phyloP scores from a whole-genome alignment of 2,113 vertebrate genomes.

The Herpailurus yagouaroundi region DNA sequence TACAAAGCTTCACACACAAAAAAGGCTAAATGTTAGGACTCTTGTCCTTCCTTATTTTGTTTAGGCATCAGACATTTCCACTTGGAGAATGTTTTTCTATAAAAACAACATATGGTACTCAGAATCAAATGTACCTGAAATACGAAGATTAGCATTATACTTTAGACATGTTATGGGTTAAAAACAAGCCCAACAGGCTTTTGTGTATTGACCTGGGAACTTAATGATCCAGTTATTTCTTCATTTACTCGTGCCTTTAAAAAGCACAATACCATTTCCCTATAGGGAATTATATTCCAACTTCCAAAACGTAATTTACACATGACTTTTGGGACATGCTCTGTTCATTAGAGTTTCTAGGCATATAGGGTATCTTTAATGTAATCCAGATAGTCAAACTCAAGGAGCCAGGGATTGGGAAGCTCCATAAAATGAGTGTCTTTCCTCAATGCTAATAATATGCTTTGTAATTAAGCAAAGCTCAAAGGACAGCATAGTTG shows the following conservation, averaged over 20 bases:
- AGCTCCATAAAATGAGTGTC: not conserved
- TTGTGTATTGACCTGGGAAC: conserved; percentile 15
- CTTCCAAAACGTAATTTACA: conserved; percentile 39
- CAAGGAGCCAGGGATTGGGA: not conserved
- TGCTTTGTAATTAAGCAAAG: not conserved
- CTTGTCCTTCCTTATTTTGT: not conserved
- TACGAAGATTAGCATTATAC: not conserved
- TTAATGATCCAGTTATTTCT: conserved; percentile 55
- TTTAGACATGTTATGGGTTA: not conserved
- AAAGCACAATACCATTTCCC: conserved; percentile 42
- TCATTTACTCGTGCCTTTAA: conserved; percentile 47
- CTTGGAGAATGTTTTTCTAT: not conserved
- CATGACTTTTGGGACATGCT: conserved; percentile 7
- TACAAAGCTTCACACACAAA: not conserved
- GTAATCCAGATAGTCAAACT: conserved; percentile 48
- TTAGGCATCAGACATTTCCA: not conserved
- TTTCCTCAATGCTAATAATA: not conserved
- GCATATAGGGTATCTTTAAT: not conserved
- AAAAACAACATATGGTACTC: not conserved
- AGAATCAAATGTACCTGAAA: conserved; percentile 7
- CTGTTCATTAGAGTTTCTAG: conserved; percentile 39
- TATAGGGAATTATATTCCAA: conserved; percentile 44
- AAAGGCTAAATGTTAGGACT: not conserved
- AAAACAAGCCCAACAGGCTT: conserved; percentile 32
- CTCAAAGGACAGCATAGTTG: not conserved